A percentile compares a stretch with the other conserved stretches of the same genome.
Evolutionary conservation across 2,888 invertebrate genomes (phyloP).

Genomic region (Drosophila putrida): DNA sequence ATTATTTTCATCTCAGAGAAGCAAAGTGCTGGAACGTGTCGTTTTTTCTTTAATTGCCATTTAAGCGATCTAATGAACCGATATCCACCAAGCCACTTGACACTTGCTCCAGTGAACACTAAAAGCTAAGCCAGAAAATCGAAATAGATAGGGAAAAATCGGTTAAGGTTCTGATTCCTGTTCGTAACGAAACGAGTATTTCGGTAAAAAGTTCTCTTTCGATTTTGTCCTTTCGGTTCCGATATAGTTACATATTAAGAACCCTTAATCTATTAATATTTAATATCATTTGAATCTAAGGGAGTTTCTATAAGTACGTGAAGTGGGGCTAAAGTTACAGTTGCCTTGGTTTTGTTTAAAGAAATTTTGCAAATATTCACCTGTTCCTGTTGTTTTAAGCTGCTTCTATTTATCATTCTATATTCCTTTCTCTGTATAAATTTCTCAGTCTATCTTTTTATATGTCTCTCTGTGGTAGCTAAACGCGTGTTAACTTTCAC

Average conservation of each 20-base stretch:
- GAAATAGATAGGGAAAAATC: no score
- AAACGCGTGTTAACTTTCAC: constrained; percentile 65
- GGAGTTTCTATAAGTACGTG: not conserved
- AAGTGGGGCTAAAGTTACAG: not conserved
- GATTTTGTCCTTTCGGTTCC: no score
- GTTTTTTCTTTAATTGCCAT: constrained; percentile 62
- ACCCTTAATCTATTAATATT: no score
- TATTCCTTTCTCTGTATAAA: not conserved
- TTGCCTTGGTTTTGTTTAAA: not conserved
- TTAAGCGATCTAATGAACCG: constrained; percentile 64
- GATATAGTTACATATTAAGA: no score
- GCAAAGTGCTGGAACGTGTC: constrained; percentile 74
- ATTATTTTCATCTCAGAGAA: constrained; percentile 3
- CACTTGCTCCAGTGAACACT: not conserved
- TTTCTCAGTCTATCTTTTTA: not conserved
- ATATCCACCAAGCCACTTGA: constrained; percentile 5
- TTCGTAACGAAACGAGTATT: no score
- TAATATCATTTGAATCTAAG: no score
- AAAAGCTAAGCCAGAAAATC: no score
- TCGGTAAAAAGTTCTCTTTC: no score
- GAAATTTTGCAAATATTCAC: not conserved
- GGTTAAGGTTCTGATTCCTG: no score
- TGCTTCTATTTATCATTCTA: not conserved
- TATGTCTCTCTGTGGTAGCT: not conserved
- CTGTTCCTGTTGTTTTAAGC: not conserved